Base-by-base conservation (phyloP, 2,113 vertebrate species). In the Xiphophorus couchianus region DNA sequence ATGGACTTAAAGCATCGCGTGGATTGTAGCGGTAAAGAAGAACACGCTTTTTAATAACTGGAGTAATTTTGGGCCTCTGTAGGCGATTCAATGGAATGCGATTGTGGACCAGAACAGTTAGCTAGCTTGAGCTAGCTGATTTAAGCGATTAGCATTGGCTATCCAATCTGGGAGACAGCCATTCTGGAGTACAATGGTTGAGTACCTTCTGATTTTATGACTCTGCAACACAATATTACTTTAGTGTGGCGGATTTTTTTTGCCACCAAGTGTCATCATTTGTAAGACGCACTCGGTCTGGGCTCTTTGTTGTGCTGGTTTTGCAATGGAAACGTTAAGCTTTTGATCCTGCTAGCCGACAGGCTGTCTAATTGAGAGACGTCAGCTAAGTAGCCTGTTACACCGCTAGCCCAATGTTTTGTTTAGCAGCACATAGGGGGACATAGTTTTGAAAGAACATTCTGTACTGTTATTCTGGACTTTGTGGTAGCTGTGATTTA, bases 341-440 rank as follows among this genome's bases (percentile, higher is more conserved):
- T 83, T 64, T 74, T 82, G 73, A 77, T 37, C 69, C 63, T 54
- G 78, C 72, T 74, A 68, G 82, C 82, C 84, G 39, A 66, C 79
- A 81, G 61, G 76, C 62, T 83, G 60, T 60, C 80, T 66, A 6
- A 48, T 48, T 48, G 44, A 17, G 65, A 76, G 48, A 63, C 62
- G 60, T 72, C 72, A 73, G 88, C 78, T 72, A 76, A 69, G 70
- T 91, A 85, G 90, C 84, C 77, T 80, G 81, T 74, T 62, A 74
- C 73, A 68, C 61, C 71, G 85, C 81, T 77, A 87, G 76, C 80
- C 85, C 74, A 77, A 92, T 94, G 92, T 91, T 88, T 86, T 80
- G 88, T 91, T 90, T 54, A 69, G 69, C 84, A 51, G 73, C 72
- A 68, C 30, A 28, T n/a, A 77, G 65, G 62, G 82, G 64, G 60